Conservation (phyloP, 2,113 vertebrate genomes). For the Antechinus flavipes region DNA sequence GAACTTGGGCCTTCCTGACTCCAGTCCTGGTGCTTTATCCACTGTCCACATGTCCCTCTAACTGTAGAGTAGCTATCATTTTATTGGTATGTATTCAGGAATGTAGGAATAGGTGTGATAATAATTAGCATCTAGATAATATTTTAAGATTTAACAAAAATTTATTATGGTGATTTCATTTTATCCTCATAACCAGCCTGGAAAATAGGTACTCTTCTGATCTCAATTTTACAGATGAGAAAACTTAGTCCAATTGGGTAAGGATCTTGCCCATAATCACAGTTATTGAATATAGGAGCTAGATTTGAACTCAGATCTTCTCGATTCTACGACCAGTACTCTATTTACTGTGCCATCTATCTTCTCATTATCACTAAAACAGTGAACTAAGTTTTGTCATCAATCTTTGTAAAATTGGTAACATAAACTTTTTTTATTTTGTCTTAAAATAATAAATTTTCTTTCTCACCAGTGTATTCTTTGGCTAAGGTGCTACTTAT, state of each 20-base stretch:
- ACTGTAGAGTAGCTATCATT: background rate
- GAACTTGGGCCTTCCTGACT: background rate
- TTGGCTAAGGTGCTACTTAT: conserved; percentile 26
- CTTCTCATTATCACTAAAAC: background rate
- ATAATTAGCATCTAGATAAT: background rate
- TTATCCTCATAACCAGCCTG: background rate
- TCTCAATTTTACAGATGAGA: background rate
- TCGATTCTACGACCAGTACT: background rate
- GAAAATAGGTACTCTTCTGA: too few relatives aligned
- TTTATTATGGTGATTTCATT: background rate
- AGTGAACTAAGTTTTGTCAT: background rate
- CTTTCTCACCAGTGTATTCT: background rate
- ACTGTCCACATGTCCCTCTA: background rate
- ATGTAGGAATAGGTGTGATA: background rate
- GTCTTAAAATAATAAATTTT: background rate
- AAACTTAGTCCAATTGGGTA: background rate
- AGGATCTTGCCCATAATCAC: background rate
- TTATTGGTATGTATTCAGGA: background rate
- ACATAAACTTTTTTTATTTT: conserved; percentile 26
- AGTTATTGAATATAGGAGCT: background rate
- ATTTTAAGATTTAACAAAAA: background rate
- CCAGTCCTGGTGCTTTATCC: background rate
- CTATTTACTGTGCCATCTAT: background rate
- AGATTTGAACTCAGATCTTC: background rate
- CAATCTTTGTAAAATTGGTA: conserved; percentile 18